phyloP scores from a whole-genome alignment of 2,888 invertebrate species.

The Ctena decussata region DNA sequence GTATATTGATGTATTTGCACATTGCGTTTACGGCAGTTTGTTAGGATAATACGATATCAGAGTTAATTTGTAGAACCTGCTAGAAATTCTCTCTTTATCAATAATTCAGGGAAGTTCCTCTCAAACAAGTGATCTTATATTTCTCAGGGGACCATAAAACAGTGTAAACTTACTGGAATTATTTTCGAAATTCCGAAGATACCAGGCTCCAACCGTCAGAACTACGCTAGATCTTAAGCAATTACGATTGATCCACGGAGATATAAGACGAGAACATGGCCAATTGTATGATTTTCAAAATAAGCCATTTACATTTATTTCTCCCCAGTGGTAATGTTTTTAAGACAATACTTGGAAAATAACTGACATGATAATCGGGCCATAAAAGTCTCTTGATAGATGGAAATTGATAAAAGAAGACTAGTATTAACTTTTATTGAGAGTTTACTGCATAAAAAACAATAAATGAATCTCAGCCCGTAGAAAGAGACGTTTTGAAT shows the following conservation, averaged over 20 bases:
- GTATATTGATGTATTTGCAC: not conserved
- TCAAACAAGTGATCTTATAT: not conserved
- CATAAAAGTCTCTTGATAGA: no score
- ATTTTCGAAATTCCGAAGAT: not conserved
- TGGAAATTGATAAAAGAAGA: no score
- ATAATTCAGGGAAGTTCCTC: not conserved
- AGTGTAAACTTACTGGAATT: not conserved
- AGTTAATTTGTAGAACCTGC: no score
- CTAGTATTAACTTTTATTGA: no score
- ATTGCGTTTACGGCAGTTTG: not conserved
- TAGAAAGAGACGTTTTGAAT: no score
- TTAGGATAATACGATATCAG: no score
- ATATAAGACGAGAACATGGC: not conserved
- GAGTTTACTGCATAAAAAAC: no score
- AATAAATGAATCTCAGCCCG: no score
- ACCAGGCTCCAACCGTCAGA: not conserved
- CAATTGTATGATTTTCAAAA: not conserved
- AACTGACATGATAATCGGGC: no score
- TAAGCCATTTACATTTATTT: not conserved
- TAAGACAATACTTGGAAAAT: no score
- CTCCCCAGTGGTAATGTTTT: no score
- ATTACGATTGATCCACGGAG: not conserved
- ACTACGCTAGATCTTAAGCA: not conserved
- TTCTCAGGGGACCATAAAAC: not conserved
- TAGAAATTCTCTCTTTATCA: not conserved